Base-by-base conservation (phyloP, 1,140 invertebrate genomes). In the Archegozetes longisetosus region DNA sequence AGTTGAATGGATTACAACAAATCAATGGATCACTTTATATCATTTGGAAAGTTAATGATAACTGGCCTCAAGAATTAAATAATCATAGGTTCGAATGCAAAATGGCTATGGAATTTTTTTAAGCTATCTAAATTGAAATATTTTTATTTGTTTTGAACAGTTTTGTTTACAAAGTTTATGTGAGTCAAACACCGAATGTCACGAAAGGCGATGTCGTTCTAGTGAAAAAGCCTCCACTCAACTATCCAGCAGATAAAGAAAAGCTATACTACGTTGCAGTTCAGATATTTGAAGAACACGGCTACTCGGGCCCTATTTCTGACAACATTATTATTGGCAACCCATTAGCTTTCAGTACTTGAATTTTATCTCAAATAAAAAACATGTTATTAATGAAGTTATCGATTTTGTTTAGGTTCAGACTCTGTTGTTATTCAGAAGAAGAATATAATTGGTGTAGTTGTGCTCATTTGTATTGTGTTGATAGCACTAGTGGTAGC, bases 221-320 rank as follows among this genome's bases (percentile, higher is more conserved):
- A 25, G 29, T 46, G 3, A n/a, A 53, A 51, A 58, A 61, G n/a
- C 63, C 65, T 14, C 55, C 58, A 22, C 47, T 63, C 22, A 26
- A 23, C n/a, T 13, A 47, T 20, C 20, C 60, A 4, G 25, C 22
- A 57, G 4, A 25, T 9, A 57, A 61, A 27, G 32, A 4, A 29
- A 23, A 53, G 22, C n/a, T 22, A 12, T 79, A 84, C 66, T 79
- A 79, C 29, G 80, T 84, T 59, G 78, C 78, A 47, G 81, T 87
- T 1, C 70, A 78, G 46, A 68, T 80, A 0, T 72, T 79, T 20
- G 80, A 81, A 1, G 68, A 75, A 2, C 74, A 79, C 29, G 84
- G 84, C 0, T 84, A 82, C 66, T 73, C 48, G 22, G 64, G 67
- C 14, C 53, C 55, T 22, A 28, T 59, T 2, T 64, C 63, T 20